Base-by-base conservation (phyloP, 2,888 invertebrate species). In the Copidosoma aretas region DNA sequence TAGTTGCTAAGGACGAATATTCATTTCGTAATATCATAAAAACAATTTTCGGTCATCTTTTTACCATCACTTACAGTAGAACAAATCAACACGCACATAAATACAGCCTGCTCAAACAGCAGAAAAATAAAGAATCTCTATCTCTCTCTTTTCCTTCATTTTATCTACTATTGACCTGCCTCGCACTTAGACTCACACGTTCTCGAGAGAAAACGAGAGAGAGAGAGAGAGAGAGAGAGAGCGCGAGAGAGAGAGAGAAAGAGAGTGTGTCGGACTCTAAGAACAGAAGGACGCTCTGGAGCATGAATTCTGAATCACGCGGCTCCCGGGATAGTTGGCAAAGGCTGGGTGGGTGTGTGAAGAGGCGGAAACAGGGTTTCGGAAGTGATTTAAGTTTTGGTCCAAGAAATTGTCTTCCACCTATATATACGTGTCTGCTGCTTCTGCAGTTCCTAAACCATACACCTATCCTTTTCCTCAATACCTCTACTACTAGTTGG, bases 331-430 rank as follows among this genome's bases (percentile, higher is more conserved):
- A 32, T 32, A 8, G 32, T 32, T 3, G 32, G 32, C 32, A 8
- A 32, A 32, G 32, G n/a, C 8, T 5, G 8, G 32, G 32, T 32
- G 32, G 32, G 43, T 70, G 64, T 64, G 60, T 67, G 60, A 70
- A 60, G 67, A 46, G 67, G 67, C 67, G 70, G 70, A 67, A 67
- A 64, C 70, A 41, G 67, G 64, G 67, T 70, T 70, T 70, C 58
- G 67, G 67, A 70, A 70, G 70, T 70, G 66, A 70, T 70, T 70
- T 70, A 70, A 66, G 70, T 65, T 59, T 60, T 56, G 63, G 65
- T 14, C 10, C 64, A 52, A 68, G 68, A 52, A 64, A 65, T 68
- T 65, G 68, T 68, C 32, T 32, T 32, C 32, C 8, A 32, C 32
- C 32, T 32, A 3, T 32, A 32, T 32, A 32, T 8, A 32, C 59